Base-by-base conservation (phyloP, 2,888 invertebrate genomes). In the Cephus runcator region DNA sequence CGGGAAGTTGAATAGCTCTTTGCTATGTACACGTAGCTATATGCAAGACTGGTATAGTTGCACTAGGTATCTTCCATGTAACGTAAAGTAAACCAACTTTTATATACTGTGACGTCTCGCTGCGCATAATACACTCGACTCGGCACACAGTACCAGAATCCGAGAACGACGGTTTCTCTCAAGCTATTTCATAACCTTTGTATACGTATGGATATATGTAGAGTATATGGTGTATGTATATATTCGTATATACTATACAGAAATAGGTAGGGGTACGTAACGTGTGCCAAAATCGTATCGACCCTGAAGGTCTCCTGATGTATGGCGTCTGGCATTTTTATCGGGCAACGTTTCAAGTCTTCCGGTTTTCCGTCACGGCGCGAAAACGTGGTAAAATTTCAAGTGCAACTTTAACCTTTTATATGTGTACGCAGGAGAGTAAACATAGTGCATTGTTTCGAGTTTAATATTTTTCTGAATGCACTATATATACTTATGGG, bases 271-370 rank as follows among this genome's bases (percentile, higher is more conserved):
- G 78, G 77, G 80, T 79, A 75, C 84, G 85, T 88, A 88, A 84
- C 87, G 85, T 83, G 86, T 89, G 88, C 89, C 89, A 89, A 90
- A 89, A 89, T 89, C 87, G 87, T 88, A 90, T 89, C 83, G 88
- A 89, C 87, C 88, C 85, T 76, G 74, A 35, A 30, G 34, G 74
- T 35, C 12, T 74, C 6, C 86, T 87, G 85, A 85, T 84, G 81
- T 85, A 84, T 80, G 79, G 81, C 82, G 85, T 85, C 86, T 82
- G 84, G 84, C 85, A 83, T 85, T 86, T 88, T 85, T 85, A 82
- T 85, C 79, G 81, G 80, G 77, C 79, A 76, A 79, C 81, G 71
- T 71, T 71, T 71, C 71, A 71, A 71, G 71, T 71, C 34, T 71
- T 71, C 23, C 56, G 56, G 56, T 56, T 23, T 56, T 15, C 56